These are phyloP conservation scores for Mustela lutreola DNA, from an alignment of 2,113 vertebrate species.

Conservation along the genomic window DNA sequence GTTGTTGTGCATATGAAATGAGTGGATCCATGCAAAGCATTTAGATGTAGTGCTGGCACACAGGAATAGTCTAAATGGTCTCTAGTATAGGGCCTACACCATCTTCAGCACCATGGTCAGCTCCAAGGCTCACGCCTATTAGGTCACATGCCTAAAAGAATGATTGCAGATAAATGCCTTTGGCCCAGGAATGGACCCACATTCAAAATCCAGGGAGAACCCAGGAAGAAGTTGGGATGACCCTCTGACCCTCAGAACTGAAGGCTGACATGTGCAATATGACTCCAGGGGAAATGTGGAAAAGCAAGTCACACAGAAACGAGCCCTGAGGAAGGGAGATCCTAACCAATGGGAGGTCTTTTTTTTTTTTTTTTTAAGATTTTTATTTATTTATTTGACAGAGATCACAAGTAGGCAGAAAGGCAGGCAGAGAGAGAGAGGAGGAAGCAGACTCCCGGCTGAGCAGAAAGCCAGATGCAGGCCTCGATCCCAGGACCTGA, in stretches of 20 bases:
- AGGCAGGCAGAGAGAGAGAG: too few relatives aligned
- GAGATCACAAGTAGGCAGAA: too few relatives aligned
- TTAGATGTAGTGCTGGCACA: background rate
- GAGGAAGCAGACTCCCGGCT: too few relatives aligned
- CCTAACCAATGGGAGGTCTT: background rate
- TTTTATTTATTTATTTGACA: too few relatives aligned
- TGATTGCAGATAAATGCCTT: background rate
- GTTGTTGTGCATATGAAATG: background rate
- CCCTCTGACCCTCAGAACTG: background rate
- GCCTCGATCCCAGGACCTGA: too few relatives aligned
- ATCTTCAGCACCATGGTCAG: conserved; percentile 71
- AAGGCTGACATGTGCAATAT: background rate
- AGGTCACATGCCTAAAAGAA: background rate
- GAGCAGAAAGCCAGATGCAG: too few relatives aligned
- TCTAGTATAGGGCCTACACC: background rate
- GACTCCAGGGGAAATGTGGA: background rate
- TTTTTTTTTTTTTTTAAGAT: too few relatives aligned
- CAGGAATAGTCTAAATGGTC: background rate
- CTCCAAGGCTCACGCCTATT: background rate
- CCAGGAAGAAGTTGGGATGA: background rate
- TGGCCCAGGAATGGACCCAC: background rate
- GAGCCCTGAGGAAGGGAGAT: background rate
- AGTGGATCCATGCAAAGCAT: background rate
- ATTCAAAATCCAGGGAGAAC: background rate
- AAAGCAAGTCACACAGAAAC: background rate